These are phyloP conservation scores for Danio tinwini DNA, from an alignment of 2,797 vertebrate species.

Conservation along the genomic window DNA sequence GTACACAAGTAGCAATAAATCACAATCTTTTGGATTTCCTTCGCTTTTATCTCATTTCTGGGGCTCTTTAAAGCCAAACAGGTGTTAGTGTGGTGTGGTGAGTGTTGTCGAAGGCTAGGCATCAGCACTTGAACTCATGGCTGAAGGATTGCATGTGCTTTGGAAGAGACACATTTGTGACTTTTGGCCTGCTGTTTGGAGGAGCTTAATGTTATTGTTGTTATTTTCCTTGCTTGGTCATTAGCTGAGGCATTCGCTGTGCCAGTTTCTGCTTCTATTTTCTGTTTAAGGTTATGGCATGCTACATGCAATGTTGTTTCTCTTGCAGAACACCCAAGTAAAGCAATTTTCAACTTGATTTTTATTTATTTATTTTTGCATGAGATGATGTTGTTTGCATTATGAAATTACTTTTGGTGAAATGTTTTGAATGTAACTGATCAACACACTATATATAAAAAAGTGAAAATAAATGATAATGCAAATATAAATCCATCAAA, in stretches of 20 bases:
- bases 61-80: constrained; percentile 74
- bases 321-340: background rate
- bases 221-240: constrained; percentile 56
- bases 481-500: too few species aligned
- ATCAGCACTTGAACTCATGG: constrained; percentile 82
- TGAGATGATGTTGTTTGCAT: background rate
- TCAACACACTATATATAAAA: too few species aligned
- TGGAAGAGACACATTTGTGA: constrained; percentile 93
- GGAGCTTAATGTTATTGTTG: constrained; percentile 87
- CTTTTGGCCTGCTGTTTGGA: constrained; percentile 86
- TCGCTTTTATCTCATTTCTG: constrained; percentile 63
- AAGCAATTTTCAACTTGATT: background rate
- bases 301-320: background rate
- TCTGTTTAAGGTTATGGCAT: background rate
- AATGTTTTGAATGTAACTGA: too few species aligned
- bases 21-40: constrained; percentile 95
- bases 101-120: constrained; percentile 75
- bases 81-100: constrained; percentile 82
- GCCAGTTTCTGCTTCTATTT: background rate
- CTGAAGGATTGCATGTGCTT: constrained; percentile 94
- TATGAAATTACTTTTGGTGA: constrained; percentile 16
- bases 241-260: constrained; percentile 43
- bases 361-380: background rate
- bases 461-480: too few species aligned
- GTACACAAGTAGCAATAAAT: constrained; percentile 96